A percentile compares a stretch with the other conserved stretches of the same genome.
Evolutionary conservation across 2,113 vertebrate species (phyloP).

Genomic region (Chlorodrepanis virens): DNA sequence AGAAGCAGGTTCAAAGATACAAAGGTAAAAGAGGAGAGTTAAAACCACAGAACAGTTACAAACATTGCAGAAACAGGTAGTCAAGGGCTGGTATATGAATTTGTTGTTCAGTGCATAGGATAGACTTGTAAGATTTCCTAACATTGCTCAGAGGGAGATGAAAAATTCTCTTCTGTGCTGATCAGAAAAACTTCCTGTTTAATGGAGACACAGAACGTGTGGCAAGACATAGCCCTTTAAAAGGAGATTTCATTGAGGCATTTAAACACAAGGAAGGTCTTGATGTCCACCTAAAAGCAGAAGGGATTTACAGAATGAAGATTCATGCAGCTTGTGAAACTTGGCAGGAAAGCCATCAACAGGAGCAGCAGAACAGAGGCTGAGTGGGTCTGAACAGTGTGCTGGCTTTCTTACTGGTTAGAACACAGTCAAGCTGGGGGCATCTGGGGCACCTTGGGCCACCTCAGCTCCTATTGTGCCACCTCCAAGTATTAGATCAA

Average conservation of each 20-base stretch:
- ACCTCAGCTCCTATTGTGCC: neutral
- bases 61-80: neutral
- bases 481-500: neutral
- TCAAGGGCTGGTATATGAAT: neutral
- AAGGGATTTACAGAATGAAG: neutral
- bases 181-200: neutral
- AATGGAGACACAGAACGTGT: neutral
- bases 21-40: neutral
- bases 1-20: neutral
- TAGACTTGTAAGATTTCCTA: neutral
- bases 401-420: neutral
- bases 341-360: rapidly evolving
- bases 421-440: neutral
- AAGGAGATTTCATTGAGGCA: neutral
- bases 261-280: neutral
- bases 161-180: neutral
- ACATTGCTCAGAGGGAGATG: neutral
- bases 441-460: neutral
- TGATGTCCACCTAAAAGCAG: neutral
- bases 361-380: neutral
- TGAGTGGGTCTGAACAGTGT: neutral
- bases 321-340: neutral
- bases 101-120: neutral
- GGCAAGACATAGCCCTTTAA: neutral
- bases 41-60: neutral